Conservation (phyloP, 1,140 invertebrate genomes). For the Melanaphis sacchari region DNA sequence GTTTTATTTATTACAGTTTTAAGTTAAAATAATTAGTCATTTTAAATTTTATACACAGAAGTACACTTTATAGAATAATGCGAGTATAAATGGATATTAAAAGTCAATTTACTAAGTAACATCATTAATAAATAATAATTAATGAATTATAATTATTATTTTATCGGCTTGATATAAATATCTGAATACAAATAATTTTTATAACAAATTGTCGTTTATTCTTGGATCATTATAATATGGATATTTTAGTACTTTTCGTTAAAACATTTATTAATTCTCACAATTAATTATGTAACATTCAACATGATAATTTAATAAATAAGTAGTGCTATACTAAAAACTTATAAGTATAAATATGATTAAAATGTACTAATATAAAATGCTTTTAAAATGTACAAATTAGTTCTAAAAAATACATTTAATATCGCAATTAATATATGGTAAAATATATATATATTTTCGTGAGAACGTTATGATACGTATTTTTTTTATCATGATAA, state of each 20-base stretch:
- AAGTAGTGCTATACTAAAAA: background rate
- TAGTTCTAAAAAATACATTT: too few relatives aligned
- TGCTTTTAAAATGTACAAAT: too few relatives aligned
- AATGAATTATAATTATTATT: background rate
- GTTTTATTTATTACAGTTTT: background rate
- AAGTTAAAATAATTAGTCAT: background rate
- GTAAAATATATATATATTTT: too few relatives aligned
- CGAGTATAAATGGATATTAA: background rate
- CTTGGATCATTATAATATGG: background rate
- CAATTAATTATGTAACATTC: background rate
- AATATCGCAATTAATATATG: too few relatives aligned
- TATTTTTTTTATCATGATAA: background rate
- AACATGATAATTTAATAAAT: background rate
- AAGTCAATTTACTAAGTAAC: background rate
- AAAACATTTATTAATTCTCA: background rate
- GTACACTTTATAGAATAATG: background rate
- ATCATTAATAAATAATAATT: background rate
- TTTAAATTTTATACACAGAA: background rate
- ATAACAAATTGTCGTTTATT: background rate
- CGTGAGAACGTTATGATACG: too few relatives aligned
- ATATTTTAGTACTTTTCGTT: background rate
- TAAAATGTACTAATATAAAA: background rate
- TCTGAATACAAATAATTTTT: background rate
- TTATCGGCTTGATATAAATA: background rate
- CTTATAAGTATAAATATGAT: background rate